These are phyloP conservation scores for Himalopsyche japonica DNA, from an alignment of 2,888 invertebrate species.

Conservation along the genomic window DNA sequence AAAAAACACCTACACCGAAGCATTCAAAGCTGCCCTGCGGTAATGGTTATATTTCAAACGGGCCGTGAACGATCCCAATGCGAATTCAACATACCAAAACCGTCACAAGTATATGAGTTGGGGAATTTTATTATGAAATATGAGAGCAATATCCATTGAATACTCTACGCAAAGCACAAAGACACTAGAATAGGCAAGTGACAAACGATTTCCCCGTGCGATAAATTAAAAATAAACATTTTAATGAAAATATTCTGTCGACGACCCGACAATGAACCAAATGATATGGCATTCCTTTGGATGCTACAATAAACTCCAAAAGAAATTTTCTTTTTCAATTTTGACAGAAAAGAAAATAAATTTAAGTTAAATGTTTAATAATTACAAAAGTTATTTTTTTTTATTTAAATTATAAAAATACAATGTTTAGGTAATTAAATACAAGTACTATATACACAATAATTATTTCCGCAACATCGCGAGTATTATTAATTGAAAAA, in stretches of 20 bases:
- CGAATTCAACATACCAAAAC: background rate
- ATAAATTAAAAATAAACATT: background rate
- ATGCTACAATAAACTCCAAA: no score
- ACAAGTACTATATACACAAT: no score
- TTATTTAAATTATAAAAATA: no score
- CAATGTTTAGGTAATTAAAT: no score
- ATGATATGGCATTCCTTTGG: no score
- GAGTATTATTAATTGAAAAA: no score
- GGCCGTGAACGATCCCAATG: constrained; percentile 1
- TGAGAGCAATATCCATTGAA: background rate
- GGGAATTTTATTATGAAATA: background rate
- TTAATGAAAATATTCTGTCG: background rate
- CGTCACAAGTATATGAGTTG: background rate
- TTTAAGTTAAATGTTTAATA: no score
- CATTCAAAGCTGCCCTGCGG: background rate
- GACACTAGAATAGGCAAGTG: background rate
- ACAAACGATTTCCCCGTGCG: background rate
- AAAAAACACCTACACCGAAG: background rate
- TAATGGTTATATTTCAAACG: background rate
- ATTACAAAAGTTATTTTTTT: no score
- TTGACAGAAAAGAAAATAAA: no score
- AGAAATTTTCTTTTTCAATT: no score
- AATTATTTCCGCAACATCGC: no score
- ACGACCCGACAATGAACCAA: no score
- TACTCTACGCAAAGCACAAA: background rate